Evolutionary conservation across 2,888 invertebrate species (phyloP).

Genomic region (Erynnis tages): DNA sequence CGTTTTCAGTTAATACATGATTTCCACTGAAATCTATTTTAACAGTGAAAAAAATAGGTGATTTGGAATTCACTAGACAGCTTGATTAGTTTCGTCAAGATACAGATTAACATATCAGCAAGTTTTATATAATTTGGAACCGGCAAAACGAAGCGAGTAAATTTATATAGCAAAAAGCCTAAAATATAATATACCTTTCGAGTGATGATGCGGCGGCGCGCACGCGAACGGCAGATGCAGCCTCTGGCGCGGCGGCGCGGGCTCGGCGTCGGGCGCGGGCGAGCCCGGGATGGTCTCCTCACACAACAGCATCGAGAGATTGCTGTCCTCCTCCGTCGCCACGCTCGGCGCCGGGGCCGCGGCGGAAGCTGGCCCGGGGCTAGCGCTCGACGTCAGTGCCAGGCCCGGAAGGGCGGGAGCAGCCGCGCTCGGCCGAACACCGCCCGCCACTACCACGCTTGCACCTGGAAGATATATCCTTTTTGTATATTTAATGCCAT

Average conservation of each 20-base stretch:
- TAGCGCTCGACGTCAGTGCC: conserved; percentile 20
- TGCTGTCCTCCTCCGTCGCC: conserved; percentile 81
- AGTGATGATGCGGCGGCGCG: conserved; percentile 75
- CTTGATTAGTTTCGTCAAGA: too few species aligned
- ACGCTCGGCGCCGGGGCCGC: conserved; percentile 33
- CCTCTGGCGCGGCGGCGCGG: conserved; percentile 73
- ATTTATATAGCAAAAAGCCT: not conserved
- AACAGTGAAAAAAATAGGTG: too few species aligned
- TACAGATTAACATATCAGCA: too few species aligned
- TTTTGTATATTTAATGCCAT: not conserved
- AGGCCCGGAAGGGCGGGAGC: conserved; percentile 45
- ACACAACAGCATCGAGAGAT: conserved; percentile 89
- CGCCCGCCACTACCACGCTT: conserved; percentile 53
- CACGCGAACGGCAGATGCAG: conserved; percentile 87
- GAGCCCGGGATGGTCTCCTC: conserved; percentile 96
- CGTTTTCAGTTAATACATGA: too few species aligned
- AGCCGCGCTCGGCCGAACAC: conserved; percentile 45
- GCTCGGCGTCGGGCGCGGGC: conserved; percentile 86
- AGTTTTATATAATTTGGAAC: too few species aligned
- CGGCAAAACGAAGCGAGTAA: too few species aligned
- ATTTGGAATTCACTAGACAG: too few species aligned
- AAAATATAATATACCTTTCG: conserved; percentile 9
- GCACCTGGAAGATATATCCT: conserved; percentile 41
- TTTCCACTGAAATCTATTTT: too few species aligned
- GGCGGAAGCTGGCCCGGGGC: conserved; percentile 28